Conservation (phyloP, 2,888 invertebrate genomes). For the Omphaloscelis lunosa region DNA sequence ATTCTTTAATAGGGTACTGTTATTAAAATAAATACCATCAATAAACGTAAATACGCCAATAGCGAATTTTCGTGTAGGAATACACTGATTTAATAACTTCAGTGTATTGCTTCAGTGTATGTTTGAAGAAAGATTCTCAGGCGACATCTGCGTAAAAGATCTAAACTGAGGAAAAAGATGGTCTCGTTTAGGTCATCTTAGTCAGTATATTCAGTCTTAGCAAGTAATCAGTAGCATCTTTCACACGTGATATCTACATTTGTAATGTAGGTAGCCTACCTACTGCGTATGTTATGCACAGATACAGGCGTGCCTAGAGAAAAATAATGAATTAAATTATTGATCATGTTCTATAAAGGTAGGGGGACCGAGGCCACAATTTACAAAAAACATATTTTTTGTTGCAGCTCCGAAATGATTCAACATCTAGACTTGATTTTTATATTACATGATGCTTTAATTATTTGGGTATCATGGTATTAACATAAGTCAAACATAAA, state of each 20-base stretch:
- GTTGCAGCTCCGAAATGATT: no score
- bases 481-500: no score
- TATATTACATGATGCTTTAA: no score
- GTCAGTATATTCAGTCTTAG: neutral
- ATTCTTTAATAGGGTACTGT: neutral
- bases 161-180: neutral
- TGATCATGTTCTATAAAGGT: neutral
- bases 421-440: no score
- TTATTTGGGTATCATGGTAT: no score
- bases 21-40: neutral
- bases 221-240: slow-evolving; percentile 9
- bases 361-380: no score
- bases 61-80: no score
- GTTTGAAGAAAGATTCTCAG: neutral
- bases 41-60: neutral
- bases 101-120: neutral
- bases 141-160: neutral
- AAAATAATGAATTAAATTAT: slow-evolving; percentile 29
- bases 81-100: neutral
- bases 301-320: neutral
- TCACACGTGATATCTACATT: slow-evolving; percentile 10
- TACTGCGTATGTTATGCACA: neutral
- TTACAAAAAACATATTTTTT: no score
- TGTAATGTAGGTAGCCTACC: neutral
- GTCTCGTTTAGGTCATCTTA: no score